Evolutionary conservation across 2,888 invertebrate genomes (phyloP).

Genomic region (Zygogramma bicolorata): DNA sequence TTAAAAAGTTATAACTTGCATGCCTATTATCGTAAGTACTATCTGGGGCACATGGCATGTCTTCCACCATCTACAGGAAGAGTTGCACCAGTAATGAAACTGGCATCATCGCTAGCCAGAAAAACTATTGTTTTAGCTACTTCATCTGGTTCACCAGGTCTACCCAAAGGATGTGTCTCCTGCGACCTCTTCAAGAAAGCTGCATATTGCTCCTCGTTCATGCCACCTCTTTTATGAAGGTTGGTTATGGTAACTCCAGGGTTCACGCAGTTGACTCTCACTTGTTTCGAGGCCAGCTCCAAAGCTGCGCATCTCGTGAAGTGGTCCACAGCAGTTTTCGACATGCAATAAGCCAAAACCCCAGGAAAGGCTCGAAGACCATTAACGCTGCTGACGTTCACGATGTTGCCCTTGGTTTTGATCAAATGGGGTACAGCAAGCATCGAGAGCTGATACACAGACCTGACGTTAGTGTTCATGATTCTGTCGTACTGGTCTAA

Average conservation of each 20-base stretch:
- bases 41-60: constrained; percentile 93
- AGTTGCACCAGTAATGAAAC: constrained; percentile 91
- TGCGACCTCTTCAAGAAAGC: constrained; percentile 87
- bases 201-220: constrained; percentile 84
- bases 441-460: constrained; percentile 86
- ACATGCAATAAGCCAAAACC: constrained; percentile 91
- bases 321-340: constrained; percentile 95
- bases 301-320: constrained; percentile 93
- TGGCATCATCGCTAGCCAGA: constrained; percentile 88
- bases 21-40: constrained; percentile 56
- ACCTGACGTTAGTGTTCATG: constrained; percentile 90
- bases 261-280: constrained; percentile 92
- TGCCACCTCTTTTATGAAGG: constrained; percentile 87
- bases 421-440: constrained; percentile 88
- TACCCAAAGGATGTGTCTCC: constrained; percentile 91
- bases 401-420: constrained; percentile 82
- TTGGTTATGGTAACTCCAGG: constrained; percentile 94
- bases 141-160: constrained; percentile 86
- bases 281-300: constrained; percentile 84
- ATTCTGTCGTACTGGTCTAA: constrained; percentile 90
- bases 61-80: constrained; percentile 95
- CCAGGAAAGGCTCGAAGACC: constrained; percentile 92
- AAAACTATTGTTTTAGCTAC: constrained; percentile 93
- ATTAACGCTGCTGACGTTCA: constrained; percentile 95
- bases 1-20: not conserved